Base-by-base conservation (phyloP, 2,797 vertebrate species). In the Helicolenus hilgendorfi region DNA sequence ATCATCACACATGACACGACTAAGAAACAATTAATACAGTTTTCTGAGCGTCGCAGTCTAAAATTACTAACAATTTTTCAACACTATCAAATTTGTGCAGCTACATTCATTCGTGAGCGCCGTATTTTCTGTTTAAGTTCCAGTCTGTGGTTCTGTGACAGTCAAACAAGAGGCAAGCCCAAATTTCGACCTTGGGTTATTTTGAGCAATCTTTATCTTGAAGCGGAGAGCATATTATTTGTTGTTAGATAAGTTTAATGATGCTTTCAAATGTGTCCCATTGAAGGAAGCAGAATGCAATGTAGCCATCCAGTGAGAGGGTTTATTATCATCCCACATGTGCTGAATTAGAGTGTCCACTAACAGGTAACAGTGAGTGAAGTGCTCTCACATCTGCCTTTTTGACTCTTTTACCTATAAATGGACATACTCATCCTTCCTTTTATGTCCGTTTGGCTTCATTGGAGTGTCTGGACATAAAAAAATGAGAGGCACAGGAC, bases 341-440 rank as follows among this genome's bases (percentile, higher is more conserved):
- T 68, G 62, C 41, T 20, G 79, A 83, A 33, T 78, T 65, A 83
- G 55, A 29, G 11, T 26, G 58, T 73, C 63, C 74, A 84, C 58
- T 14, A 24, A 13, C 33, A 36, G 31, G 0, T 2, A 63, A 41
- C 14, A 27, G 24, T 8, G 41, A 77, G 49, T 69, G 11, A 86
- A 36, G 56, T 79, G n/a, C 9, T 9, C 22, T 76, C 49, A 65
- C 63, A 35, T 33, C 35, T 27, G 4, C 26, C 41, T 5, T 53
- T 67, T 53, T 11, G 20, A 1, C 29, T 38, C 53, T 55, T 71
- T 69, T 53, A 62, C 29, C 14, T 35, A 35, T 67, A 77, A 72
- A 63, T 83, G 41, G 60, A 77, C 13, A 3, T 49, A 72, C 22
- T 80, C 72, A 79, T 41, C 31, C 24, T 71, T 67, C n/a, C 6